phyloP scores from a whole-genome alignment of 2,888 invertebrate species.

The Lasioglossum calceatum region DNA sequence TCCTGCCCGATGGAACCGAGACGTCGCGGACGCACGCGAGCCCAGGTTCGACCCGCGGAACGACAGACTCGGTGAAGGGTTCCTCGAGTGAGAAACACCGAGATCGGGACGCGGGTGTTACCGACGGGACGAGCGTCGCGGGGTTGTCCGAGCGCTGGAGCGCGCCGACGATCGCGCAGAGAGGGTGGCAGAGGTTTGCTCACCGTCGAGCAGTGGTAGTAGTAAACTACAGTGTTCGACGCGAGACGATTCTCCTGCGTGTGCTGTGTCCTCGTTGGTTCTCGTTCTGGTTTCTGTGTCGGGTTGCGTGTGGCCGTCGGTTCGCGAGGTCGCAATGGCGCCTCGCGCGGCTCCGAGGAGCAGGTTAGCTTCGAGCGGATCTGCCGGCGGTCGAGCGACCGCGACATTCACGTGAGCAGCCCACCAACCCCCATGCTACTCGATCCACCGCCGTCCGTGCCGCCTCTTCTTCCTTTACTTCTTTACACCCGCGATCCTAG shows the following conservation, averaged over 20 bases:
- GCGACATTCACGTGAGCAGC: conserved; percentile 50
- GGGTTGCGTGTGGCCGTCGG: background rate
- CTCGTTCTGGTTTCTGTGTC: background rate
- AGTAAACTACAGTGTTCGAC: background rate
- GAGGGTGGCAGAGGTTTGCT: conserved; percentile 19
- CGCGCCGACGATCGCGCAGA: background rate
- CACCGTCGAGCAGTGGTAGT: background rate
- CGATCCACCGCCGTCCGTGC: conserved; percentile 13
- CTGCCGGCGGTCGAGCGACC: conserved; percentile 44
- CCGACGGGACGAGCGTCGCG: conserved; percentile 5
- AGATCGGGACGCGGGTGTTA: background rate
- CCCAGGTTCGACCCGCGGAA: background rate
- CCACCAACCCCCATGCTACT: conserved; percentile 39
- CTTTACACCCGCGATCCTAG: background rate
- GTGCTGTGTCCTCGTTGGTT: background rate
- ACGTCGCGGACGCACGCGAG: conserved; percentile 4
- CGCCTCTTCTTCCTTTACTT: background rate
- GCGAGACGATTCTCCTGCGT: background rate
- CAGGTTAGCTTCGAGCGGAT: conserved; percentile 32
- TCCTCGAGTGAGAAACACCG: background rate
- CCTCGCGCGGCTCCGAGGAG: conserved; percentile 67
- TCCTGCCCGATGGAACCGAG: background rate
- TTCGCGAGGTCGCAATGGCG: conserved; percentile 73
- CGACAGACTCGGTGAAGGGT: background rate
- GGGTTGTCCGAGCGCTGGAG: background rate